Conservation (phyloP, 37 sponge, comb jelly and placozoan species). For the Mnemiopsis leidyi region DNA sequence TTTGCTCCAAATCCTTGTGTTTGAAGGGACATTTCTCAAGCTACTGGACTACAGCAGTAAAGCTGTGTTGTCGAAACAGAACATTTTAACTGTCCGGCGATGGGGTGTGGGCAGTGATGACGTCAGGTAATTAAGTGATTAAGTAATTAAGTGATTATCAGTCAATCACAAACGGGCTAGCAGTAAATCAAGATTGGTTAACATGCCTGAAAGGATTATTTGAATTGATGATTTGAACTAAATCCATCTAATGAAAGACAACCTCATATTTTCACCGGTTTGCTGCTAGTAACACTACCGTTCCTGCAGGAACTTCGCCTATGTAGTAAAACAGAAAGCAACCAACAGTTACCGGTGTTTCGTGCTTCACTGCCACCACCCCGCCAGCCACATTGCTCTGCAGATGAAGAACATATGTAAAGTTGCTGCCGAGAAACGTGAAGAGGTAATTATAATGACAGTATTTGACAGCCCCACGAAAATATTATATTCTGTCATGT, state of each 20-base stretch:
- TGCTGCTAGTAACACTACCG: too few species aligned
- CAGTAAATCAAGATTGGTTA: too few species aligned
- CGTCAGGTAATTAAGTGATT: slow-evolving; percentile 14
- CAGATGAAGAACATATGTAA: slow-evolving; percentile 50
- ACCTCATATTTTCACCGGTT: too few species aligned
- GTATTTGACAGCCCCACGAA: too few species aligned
- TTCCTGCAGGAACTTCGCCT: slow-evolving; percentile 42
- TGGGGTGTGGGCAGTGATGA: slow-evolving; percentile 46
- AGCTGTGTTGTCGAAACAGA: slow-evolving; percentile 25
- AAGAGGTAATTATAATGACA: too few species aligned
- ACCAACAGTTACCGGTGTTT: not conserved
- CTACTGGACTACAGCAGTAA: slow-evolving; percentile 18
- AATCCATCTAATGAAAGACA: too few species aligned
- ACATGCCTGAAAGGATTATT: too few species aligned
- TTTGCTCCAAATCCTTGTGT: not conserved
- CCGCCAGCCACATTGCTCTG: slow-evolving; percentile 37
- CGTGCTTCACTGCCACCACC: not conserved
- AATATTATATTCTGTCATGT: too few species aligned
- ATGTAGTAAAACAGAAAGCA: slow-evolving; percentile 5
- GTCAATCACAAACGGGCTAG: too few species aligned
- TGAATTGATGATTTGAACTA: too few species aligned
- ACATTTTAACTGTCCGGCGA: slow-evolving; percentile 10
- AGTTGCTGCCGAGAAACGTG: not conserved
- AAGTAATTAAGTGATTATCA: not conserved
- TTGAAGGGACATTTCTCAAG: slow-evolving; percentile 14